Evolutionary conservation across 2,888 invertebrate species (phyloP).

Genomic region (Eupeodes luniger): DNA sequence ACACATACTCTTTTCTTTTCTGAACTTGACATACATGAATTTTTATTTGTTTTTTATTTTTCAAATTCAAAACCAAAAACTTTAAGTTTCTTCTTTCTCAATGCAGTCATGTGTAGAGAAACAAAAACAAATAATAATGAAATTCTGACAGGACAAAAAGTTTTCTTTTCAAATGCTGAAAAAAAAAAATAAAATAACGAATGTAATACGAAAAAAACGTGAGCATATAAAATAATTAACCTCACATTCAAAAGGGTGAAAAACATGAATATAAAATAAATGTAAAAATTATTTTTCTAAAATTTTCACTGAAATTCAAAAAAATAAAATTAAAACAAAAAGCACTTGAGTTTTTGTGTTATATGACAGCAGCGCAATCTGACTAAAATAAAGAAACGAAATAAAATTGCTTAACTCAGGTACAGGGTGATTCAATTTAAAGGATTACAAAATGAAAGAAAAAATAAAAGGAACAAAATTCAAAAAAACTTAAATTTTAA

Average conservation of each 20-base stretch:
- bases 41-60: constrained; percentile 22
- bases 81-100: neutral
- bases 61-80: neutral
- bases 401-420: too few relatives aligned
- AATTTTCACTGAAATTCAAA: neutral
- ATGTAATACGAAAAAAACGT: neutral
- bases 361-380: too few relatives aligned
- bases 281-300: neutral
- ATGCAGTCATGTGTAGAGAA: neutral
- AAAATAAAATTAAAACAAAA: neutral
- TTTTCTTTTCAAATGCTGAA: neutral
- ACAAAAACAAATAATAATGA: neutral
- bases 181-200: neutral
- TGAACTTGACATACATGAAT: constrained; percentile 66
- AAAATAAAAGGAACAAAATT: too few relatives aligned
- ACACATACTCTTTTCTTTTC: constrained; percentile 27
- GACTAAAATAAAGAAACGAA: neutral
- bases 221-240: constrained; percentile 32
- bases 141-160: constrained; percentile 17
- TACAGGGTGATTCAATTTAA: too few relatives aligned
- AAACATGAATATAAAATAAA: neutral
- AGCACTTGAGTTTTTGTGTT: neutral
- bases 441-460: too few relatives aligned
- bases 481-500: too few relatives aligned
- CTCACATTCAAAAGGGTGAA: neutral